Base-by-base conservation (phyloP, 2,797 vertebrate species). In the Acrossocheilus wenchowensis region DNA sequence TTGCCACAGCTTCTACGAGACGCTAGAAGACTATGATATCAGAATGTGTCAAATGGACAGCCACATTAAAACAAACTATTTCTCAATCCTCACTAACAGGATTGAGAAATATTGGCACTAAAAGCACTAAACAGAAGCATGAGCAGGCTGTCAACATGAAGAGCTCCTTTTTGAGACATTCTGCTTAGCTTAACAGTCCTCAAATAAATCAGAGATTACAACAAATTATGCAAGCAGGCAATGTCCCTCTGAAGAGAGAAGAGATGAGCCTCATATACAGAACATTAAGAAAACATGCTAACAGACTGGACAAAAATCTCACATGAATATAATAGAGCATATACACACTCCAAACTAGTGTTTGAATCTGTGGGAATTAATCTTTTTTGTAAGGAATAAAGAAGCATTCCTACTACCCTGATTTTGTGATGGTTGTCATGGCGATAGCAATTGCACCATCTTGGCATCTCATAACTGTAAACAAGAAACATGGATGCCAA, bases 1-100 rank as follows among this genome's bases (percentile, higher is more conserved):
- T 87, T 80, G 78, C 81, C 21, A 26, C 39, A 19, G 30, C 82
- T 66, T 78, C 19, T n/a, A 82, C 39, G 5, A 84, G 43, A 71
- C n/a, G 52, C 83, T 85, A 2, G 48, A 69, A 54, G 50, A 34
- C 23, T 57, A 9, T 19, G 14, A 78, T 71, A 71, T 60, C 50
- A 52, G 83, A 84, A 41, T 41, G 75, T 71, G 80, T 87, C 86
- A 85, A 43, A 71, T 23, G 52, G 78, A 83, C 66, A 19, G 83
- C 41, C n/a, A 26, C 54, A 52, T 90, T 84, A 72, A 66, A 78
- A 81, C 72, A 0, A 15, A 68, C 64, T 68, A 68, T 68, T 68
- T 68, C 64, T 68, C 64, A 36, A 78, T 52, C 60, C 10, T 45
- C 52, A 41, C 60, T 69, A 88, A 88, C 73, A 72, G 39, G 81